A percentile compares a stretch with the other conserved stretches of the same genome.
Conservation (phyloP, 2,797 vertebrate species). For the Squalus acanthias region DNA sequence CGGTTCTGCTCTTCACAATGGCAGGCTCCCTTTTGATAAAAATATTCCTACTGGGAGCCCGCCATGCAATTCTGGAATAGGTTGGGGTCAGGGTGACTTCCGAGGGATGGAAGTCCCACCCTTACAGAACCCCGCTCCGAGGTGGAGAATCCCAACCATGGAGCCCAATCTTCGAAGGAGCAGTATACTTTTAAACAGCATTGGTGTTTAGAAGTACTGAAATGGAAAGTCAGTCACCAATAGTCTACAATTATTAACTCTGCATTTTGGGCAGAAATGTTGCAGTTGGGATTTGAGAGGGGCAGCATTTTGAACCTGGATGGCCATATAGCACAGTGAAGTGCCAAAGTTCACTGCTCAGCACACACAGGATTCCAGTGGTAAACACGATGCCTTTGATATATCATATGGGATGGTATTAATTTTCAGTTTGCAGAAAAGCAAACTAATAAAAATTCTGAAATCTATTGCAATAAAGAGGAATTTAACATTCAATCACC, state of each 20-base stretch:
- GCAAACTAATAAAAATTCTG: neutral
- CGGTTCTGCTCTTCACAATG: neutral
- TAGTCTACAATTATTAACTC: neutral
- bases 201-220: neutral
- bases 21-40: neutral
- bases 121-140: neutral
- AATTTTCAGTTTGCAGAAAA: too few species aligned
- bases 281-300: neutral
- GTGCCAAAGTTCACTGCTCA: neutral
- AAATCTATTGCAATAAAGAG: neutral
- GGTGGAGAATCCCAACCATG: neutral
- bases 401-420: neutral
- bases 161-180: neutral
- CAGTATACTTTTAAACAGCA: neutral
- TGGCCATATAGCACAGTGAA: neutral
- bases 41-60: neutral
- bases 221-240: neutral
- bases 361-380: neutral
- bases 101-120: neutral
- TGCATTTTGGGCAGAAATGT: neutral
- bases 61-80: neutral
- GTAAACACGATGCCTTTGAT: neutral
- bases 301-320: neutral
- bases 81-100: neutral
- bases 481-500: neutral